Evolutionary conservation across 1,140 invertebrate species (phyloP).

Genomic region (Caenorhabditis tropicalis): DNA sequence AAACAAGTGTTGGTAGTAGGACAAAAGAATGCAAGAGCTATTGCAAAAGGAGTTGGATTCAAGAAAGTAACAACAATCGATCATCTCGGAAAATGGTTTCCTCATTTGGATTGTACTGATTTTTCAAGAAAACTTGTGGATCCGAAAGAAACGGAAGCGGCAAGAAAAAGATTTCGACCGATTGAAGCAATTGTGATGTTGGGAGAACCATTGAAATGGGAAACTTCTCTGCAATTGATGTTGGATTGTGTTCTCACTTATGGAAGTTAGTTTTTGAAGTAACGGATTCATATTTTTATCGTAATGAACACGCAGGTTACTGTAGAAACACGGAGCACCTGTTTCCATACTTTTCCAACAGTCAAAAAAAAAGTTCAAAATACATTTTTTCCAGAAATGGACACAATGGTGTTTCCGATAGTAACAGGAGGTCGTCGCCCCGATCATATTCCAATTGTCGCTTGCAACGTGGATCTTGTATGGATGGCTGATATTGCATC

Average conservation of each 20-base stretch:
- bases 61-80: slow-evolving; percentile 78
- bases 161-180: slow-evolving; percentile 47
- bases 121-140: slow-evolving; percentile 73
- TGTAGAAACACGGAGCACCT: no score
- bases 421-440: neutral
- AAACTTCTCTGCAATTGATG: slow-evolving; percentile 77
- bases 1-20: slow-evolving; percentile 79
- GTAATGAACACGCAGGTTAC: no score
- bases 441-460: slow-evolving; percentile 77
- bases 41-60: slow-evolving; percentile 78
- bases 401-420: neutral
- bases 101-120: slow-evolving; percentile 80
- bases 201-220: slow-evolving; percentile 78
- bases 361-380: neutral
- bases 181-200: slow-evolving; percentile 76
- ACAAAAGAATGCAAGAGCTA: slow-evolving; percentile 78
- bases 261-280: slow-evolving; percentile 72
- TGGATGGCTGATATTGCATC: slow-evolving; percentile 76
- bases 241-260: slow-evolving; percentile 79
- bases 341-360: neutral
- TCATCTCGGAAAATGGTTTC: slow-evolving; percentile 77
- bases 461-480: slow-evolving; percentile 79
- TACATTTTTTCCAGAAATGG: neutral
- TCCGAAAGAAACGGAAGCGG: slow-evolving; percentile 68
- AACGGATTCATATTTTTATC: no score